These are phyloP conservation scores for Ictalurus furcatus DNA, from an alignment of 2,113 vertebrate genomes.

Conservation along the genomic window DNA sequence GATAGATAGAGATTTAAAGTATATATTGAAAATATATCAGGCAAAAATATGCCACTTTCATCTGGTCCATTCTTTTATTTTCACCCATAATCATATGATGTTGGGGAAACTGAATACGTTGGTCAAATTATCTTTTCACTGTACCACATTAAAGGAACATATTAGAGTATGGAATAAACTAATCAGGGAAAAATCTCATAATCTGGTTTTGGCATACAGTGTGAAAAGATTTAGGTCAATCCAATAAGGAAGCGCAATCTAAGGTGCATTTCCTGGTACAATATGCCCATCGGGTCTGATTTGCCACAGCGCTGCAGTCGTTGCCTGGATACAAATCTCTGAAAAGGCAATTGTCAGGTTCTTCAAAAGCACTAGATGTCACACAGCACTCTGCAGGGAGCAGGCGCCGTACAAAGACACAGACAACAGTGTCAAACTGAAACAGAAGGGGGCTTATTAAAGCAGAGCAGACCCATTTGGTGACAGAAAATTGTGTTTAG, in stretches of 20 bases:
- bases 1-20: background rate
- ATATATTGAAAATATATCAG: background rate
- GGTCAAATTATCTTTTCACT: background rate
- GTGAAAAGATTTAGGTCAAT: slow-evolving; percentile 55
- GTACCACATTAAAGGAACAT: background rate
- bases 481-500: background rate
- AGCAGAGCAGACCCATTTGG: background rate
- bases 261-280: slow-evolving; percentile 51
- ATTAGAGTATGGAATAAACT: slow-evolving; percentile 21
- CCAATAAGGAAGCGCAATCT: slow-evolving; percentile 52
- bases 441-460: slow-evolving; percentile 2
- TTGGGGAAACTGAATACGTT: background rate
- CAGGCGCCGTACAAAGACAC: slow-evolving; percentile 2
- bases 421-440: slow-evolving; percentile 11
- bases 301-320: slow-evolving; percentile 41
- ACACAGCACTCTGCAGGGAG: slow-evolving; percentile 21
- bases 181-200: slow-evolving; percentile 30
- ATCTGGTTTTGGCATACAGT: slow-evolving; percentile 43
- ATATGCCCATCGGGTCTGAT: slow-evolving; percentile 43
- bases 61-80: background rate
- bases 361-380: slow-evolving; percentile 41
- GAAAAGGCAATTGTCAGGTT: slow-evolving; percentile 44
- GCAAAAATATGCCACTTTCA: background rate
- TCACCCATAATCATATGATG: background rate
- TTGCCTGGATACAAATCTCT: slow-evolving; percentile 58